Conservation (phyloP, 2,113 vertebrate species). For the Jaculus jaculus region DNA sequence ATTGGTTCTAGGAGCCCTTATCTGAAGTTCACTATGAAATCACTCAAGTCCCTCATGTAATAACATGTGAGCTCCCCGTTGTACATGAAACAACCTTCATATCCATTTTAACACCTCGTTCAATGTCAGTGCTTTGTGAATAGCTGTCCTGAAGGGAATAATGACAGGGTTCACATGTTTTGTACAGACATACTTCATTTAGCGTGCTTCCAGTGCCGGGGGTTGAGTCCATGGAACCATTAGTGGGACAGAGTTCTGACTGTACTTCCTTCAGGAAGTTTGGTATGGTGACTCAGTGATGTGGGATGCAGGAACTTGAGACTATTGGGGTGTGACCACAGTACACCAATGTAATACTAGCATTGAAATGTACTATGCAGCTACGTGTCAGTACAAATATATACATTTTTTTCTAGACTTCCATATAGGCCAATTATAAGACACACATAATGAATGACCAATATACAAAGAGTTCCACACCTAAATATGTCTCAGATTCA, state of each 20-base stretch:
- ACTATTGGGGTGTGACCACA: not conserved
- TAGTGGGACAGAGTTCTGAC: not conserved
- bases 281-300: rapidly evolving
- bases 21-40: not conserved
- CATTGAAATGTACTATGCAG: not conserved
- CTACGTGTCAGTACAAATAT: not conserved
- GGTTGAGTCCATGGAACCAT: not conserved
- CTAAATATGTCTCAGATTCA: rapidly evolving
- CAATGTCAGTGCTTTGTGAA: not conserved
- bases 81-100: not conserved
- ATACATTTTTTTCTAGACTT: not conserved
- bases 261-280: rapidly evolving
- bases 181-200: not conserved
- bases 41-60: not conserved
- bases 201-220: not conserved
- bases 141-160: too few relatives aligned
- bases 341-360: rapidly evolving
- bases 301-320: rapidly evolving
- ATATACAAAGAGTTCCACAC: not conserved
- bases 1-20: not conserved
- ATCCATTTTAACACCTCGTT: not conserved
- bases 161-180: not conserved
- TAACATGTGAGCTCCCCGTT: not conserved
- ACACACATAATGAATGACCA: not conserved
- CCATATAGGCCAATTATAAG: rapidly evolving